Percentiles rank a stretch among this genome's conserved stretches.
Evolutionary conservation across 2,797 vertebrate genomes (phyloP).

Genomic region (Macroramphosus scolopax): DNA sequence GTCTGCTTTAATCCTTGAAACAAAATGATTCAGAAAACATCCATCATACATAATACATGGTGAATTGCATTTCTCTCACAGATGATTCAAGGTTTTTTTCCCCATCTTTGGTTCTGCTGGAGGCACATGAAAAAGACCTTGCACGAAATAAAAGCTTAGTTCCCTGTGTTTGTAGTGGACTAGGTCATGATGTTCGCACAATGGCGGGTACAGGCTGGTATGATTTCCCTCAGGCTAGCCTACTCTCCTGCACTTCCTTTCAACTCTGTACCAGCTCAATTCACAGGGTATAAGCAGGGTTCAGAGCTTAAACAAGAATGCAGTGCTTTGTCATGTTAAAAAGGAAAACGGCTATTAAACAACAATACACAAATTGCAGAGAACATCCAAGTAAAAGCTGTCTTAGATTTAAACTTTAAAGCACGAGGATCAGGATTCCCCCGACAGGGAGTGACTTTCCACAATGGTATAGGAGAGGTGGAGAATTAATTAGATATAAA

Average conservation of each 20-base stretch:
- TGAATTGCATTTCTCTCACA: conserved; percentile 30
- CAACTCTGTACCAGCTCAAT: conserved; percentile 57
- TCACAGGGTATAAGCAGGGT: conserved; percentile 52
- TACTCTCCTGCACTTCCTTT: conserved; percentile 56
- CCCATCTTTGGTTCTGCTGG: conserved; percentile 40
- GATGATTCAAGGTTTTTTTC: conserved; percentile 35
- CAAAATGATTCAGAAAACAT: conserved; percentile 54
- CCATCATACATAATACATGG: conserved; percentile 63
- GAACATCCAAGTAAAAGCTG: conserved; percentile 6
- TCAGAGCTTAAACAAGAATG: conserved; percentile 37
- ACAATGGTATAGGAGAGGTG: not conserved
- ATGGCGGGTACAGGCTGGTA: conserved; percentile 35
- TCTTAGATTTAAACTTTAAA: conserved; percentile 22
- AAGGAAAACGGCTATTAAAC: conserved; percentile 18
- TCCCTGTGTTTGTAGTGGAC: conserved; percentile 47
- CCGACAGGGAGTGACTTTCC: conserved; percentile 3
- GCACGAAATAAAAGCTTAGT: conserved; percentile 47
- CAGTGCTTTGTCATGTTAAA: conserved; percentile 22
- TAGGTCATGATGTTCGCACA: conserved; percentile 37
- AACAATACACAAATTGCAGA: conserved; percentile 26
- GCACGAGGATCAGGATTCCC: conserved; percentile 2
- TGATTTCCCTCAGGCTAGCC: conserved; percentile 65
- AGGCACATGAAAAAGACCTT: conserved; percentile 47
- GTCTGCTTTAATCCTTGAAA: conserved; percentile 60
- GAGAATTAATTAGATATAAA: conserved; percentile 29